Evolutionary conservation across 2,797 vertebrate genomes (phyloP).

Genomic region (Neosalanx taihuensis): DNA sequence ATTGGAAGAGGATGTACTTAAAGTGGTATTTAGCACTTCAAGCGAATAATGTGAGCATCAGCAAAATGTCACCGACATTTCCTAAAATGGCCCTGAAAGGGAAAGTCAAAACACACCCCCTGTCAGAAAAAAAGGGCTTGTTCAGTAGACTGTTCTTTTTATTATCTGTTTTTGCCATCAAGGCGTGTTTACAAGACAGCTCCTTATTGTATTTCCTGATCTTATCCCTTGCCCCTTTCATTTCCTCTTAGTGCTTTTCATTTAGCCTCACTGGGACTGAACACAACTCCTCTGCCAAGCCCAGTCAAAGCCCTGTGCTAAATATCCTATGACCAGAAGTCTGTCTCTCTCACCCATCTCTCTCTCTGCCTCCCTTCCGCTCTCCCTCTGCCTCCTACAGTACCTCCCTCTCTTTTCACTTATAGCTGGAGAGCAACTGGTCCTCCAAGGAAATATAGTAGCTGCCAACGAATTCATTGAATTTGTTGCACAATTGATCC

Average conservation of each 20-base stretch:
- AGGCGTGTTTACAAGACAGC: constrained; percentile 69
- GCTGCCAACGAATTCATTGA: constrained; percentile 69
- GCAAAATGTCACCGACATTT: constrained; percentile 35
- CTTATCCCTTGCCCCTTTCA: constrained; percentile 72
- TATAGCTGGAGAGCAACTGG: constrained; percentile 54
- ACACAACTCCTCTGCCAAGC: constrained; percentile 53
- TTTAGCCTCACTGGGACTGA: constrained; percentile 48
- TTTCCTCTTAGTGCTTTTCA: constrained; percentile 71
- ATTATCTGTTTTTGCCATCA: constrained; percentile 66
- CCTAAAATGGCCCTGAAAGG: constrained; percentile 29
- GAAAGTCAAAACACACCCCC: constrained; percentile 32
- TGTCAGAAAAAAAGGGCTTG: constrained; percentile 61
- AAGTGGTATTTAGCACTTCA: constrained; percentile 28
- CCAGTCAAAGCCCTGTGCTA: constrained; percentile 49
- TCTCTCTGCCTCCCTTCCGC: constrained; percentile 7
- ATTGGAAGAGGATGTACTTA: background rate
- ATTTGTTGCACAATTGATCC: constrained; percentile 70
- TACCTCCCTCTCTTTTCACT: constrained; percentile 43
- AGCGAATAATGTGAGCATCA: constrained; percentile 52
- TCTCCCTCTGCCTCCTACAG: constrained; percentile 21
- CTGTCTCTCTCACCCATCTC: background rate
- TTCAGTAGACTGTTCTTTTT: constrained; percentile 64
- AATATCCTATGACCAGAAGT: constrained; percentile 57
- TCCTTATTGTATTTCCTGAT: constrained; percentile 70
- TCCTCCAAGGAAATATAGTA: constrained; percentile 66